Evolutionary conservation across 2,797 vertebrate genomes (phyloP).

Genomic region (Macrochelys suwanniensis): DNA sequence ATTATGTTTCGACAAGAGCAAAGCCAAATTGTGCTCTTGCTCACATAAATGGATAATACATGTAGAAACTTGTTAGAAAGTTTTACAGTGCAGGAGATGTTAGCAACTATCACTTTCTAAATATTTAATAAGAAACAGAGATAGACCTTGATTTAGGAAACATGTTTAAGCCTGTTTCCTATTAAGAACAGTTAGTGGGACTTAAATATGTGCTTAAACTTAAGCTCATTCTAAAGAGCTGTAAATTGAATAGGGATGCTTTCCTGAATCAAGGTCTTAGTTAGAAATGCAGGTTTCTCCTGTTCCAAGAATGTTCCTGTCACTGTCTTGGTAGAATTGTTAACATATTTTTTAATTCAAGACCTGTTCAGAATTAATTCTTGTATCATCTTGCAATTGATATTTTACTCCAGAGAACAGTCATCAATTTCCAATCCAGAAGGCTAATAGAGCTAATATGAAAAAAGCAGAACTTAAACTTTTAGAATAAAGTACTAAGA

Average conservation of each 20-base stretch:
- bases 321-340: neutral
- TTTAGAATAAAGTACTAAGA: neutral
- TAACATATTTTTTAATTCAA: neutral
- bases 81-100: constrained; percentile 61
- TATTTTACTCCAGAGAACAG: neutral
- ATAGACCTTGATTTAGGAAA: constrained; percentile 31
- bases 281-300: neutral
- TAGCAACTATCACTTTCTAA: constrained; percentile 43
- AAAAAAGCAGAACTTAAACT: neutral
- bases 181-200: neutral
- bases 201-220: neutral
- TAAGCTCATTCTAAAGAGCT: neutral
- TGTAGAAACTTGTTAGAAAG: constrained; percentile 24
- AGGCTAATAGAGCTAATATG: neutral
- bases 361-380: neutral
- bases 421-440: neutral
- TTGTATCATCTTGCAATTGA: neutral
- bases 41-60: neutral
- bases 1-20: neutral
- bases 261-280: neutral
- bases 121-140: neutral
- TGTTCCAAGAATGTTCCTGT: accelerated
- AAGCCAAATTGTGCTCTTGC: constrained; percentile 11
- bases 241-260: neutral
- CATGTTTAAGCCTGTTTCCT: neutral